Evolutionary conservation across 2,113 vertebrate genomes (phyloP).

Genomic region (Carassius gibelio): DNA sequence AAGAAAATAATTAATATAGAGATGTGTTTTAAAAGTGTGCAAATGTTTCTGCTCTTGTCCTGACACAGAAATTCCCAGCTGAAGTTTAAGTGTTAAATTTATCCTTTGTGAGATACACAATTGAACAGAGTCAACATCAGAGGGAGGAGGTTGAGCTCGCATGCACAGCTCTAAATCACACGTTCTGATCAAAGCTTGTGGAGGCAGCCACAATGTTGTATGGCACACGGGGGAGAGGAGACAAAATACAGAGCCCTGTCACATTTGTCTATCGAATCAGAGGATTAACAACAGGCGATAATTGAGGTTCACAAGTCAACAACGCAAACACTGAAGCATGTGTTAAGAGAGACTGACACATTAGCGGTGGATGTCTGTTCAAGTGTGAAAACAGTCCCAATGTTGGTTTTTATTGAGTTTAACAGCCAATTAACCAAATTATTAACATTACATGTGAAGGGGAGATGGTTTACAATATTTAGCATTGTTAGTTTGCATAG

Average conservation of each 20-base stretch:
- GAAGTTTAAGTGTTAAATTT: conserved; percentile 58
- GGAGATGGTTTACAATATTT: not conserved
- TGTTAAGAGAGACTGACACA: conserved; percentile 24
- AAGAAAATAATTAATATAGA: conserved; percentile 54
- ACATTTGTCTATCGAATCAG: conserved; percentile 69
- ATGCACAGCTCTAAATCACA: conserved; percentile 72
- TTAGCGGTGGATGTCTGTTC: conserved; percentile 3
- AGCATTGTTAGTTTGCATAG: too few relatives aligned
- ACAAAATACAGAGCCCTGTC: conserved; percentile 64
- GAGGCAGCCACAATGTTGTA: conserved; percentile 68
- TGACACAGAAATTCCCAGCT: conserved; percentile 38
- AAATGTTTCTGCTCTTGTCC: conserved; percentile 40
- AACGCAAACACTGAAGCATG: conserved; percentile 50
- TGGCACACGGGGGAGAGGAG: conserved; percentile 66
- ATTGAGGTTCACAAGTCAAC: conserved; percentile 71
- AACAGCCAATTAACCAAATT: conserved; percentile 2
- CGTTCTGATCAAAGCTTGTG: conserved; percentile 77
- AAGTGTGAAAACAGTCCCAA: conserved; percentile 10
- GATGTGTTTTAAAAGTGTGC: not conserved
- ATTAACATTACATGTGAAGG: not conserved
- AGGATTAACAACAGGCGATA: conserved; percentile 71
- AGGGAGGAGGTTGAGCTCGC: conserved; percentile 68
- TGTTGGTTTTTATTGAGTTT: not conserved
- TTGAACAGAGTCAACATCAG: conserved; percentile 70
- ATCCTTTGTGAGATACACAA: conserved; percentile 69